Percentiles rank a stretch among this genome's conserved stretches.
These are phyloP conservation scores for Taurulus bubalis DNA, from an alignment of 2,113 vertebrate genomes.

Conservation along the genomic window DNA sequence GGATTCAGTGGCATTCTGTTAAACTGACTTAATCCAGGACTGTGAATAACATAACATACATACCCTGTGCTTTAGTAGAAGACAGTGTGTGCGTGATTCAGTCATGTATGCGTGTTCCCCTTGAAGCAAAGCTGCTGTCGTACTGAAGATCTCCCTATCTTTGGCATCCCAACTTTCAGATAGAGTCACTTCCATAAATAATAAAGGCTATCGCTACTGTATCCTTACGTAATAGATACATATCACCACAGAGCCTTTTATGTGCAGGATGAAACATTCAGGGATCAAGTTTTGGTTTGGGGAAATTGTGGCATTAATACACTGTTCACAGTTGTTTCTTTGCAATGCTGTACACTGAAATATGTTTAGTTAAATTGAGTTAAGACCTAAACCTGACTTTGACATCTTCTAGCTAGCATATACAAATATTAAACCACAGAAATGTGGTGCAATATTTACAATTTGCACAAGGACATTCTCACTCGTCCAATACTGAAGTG, in stretches of 20 bases:
- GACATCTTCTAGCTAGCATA: not conserved
- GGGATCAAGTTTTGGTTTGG: slow-evolving; percentile 57
- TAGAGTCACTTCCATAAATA: slow-evolving; percentile 69
- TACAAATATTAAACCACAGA: not conserved
- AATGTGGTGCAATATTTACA: not conserved
- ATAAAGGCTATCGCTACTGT: slow-evolving; percentile 67
- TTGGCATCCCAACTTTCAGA: slow-evolving; percentile 66
- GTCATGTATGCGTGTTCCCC: slow-evolving; percentile 12
- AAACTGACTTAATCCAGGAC: slow-evolving; percentile 17
- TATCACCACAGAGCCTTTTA: slow-evolving; percentile 57
- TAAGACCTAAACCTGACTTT: not conserved
- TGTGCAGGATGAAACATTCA: slow-evolving; percentile 57
- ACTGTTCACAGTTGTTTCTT: not conserved
- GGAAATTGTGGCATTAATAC: slow-evolving; percentile 40
- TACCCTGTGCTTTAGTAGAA: slow-evolving; percentile 1
- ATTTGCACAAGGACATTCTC: not conserved
- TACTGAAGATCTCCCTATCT: slow-evolving; percentile 47
- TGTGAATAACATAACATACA: slow-evolving; percentile 4
- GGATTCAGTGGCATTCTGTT: slow-evolving; percentile 25
- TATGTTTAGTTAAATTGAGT: not conserved
- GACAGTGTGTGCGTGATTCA: not conserved
- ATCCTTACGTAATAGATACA: slow-evolving; percentile 68
- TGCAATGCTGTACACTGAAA: not conserved
- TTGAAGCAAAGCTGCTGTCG: slow-evolving; percentile 25
- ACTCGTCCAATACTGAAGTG: not conserved